These are phyloP conservation scores for Nylanderia fulva DNA, from an alignment of 1,140 invertebrate species.

Conservation along the genomic window DNA sequence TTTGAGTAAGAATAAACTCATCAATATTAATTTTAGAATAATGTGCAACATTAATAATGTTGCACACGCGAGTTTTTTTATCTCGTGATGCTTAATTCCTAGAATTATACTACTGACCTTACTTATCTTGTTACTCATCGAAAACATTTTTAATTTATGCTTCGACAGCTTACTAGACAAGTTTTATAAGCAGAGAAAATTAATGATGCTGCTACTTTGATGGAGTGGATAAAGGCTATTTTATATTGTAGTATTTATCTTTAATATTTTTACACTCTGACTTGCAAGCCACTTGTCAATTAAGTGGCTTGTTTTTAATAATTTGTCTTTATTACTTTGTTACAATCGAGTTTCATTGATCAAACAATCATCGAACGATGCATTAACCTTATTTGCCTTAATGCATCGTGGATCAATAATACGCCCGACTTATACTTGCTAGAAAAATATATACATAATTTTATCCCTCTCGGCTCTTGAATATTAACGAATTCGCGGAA, in stretches of 20 bases:
- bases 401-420: not conserved
- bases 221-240: not conserved
- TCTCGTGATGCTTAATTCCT: not conserved
- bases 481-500: conserved; percentile 49
- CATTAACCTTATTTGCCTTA: not conserved
- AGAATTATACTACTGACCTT: conserved; percentile 12
- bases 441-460: conserved; percentile 34
- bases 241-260: not conserved
- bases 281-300: not conserved
- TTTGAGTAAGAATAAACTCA: not conserved
- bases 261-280: not conserved
- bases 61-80: not conserved
- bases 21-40: not conserved
- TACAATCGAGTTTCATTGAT: not conserved
- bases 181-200: conserved; percentile 15
- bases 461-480: conserved; percentile 23
- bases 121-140: not conserved
- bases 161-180: not conserved
- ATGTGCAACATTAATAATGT: not conserved
- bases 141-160: not conserved
- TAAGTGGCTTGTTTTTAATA: not conserved
- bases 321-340: not conserved
- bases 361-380: not conserved
- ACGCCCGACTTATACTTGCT: not conserved
- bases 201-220: conserved; percentile 11